Conservation (phyloP, 1,140 invertebrate genomes). For the Drosophila bipectinata region DNA sequence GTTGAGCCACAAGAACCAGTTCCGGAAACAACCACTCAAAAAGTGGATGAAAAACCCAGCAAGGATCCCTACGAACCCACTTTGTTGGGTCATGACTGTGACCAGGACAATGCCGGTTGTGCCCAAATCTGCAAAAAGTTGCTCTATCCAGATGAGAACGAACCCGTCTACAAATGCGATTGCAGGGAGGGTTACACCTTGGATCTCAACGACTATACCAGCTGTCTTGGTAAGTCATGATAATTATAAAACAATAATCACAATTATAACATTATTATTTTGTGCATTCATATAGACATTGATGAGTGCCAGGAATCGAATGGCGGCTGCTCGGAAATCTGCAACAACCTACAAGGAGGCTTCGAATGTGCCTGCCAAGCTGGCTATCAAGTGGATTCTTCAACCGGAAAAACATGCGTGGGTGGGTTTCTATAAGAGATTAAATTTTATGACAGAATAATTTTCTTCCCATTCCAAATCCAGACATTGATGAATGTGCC, state of each 20-base stretch:
- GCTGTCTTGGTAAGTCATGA: constrained; percentile 65
- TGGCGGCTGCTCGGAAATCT: constrained; percentile 86
- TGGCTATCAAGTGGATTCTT: constrained; percentile 82
- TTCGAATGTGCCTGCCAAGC: constrained; percentile 89
- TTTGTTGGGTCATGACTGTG: constrained; percentile 65
- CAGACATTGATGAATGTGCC: constrained; percentile 90
- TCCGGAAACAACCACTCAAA: constrained; percentile 19
- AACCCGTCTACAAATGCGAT: constrained; percentile 67
- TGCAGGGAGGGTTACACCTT: constrained; percentile 75
- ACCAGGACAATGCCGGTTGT: constrained; percentile 72
- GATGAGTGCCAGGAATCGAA: constrained; percentile 91
- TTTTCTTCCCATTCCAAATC: not conserved
- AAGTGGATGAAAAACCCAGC: constrained; percentile 43
- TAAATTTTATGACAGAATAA: not conserved
- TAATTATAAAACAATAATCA: not conserved
- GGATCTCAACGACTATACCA: constrained; percentile 64
- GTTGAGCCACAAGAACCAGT: not conserved
- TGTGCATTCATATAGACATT: constrained; percentile 85
- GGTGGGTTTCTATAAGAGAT: constrained; percentile 60
- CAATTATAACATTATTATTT: too few relatives aligned
- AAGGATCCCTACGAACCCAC: constrained; percentile 70
- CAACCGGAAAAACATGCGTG: constrained; percentile 70
- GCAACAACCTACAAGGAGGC: constrained; percentile 89
- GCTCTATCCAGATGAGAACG: constrained; percentile 70
- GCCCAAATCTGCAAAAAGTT: constrained; percentile 79